A percentile compares a stretch with the other conserved stretches of the same genome.
Conservation (phyloP, 1,140 invertebrate genomes). For the Ips typographus region DNA sequence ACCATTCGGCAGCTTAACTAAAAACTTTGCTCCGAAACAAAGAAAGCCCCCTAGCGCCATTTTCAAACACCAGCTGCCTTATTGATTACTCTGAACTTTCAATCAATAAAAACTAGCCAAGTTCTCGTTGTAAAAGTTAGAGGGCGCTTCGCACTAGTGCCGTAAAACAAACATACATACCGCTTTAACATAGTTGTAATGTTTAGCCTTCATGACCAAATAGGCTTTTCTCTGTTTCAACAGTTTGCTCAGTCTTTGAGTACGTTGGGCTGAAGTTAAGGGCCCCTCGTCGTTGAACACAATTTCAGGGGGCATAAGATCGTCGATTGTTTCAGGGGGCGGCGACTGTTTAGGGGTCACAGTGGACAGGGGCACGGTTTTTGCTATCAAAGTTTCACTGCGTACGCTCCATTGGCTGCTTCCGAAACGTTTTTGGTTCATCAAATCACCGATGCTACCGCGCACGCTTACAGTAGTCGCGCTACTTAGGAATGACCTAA, state of each 20-base stretch:
- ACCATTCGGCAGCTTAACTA: too few relatives aligned
- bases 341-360: conserved; percentile 60
- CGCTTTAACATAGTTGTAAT: conserved; percentile 23
- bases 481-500: conserved; percentile 50
- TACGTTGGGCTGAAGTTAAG: conserved; percentile 65
- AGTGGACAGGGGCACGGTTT: conserved; percentile 70
- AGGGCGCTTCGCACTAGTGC: too few relatives aligned
- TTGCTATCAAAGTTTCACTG: conserved; percentile 66
- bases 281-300: conserved; percentile 42
- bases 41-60: too few relatives aligned
- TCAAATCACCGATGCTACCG: conserved; percentile 73
- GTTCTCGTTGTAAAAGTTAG: too few relatives aligned
- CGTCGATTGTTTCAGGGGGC: conserved; percentile 30
- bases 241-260: conserved; percentile 64
- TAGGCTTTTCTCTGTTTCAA: conserved; percentile 55
- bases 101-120: too few relatives aligned
- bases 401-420: conserved; percentile 67
- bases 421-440: conserved; percentile 73
- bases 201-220: conserved; percentile 26
- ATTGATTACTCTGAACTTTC: too few relatives aligned
- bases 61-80: too few relatives aligned
- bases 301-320: conserved; percentile 19
- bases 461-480: conserved; percentile 55
- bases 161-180: conserved; percentile 10
- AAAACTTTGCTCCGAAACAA: too few relatives aligned